Percentiles rank a stretch among this genome's conserved stretches.
These are phyloP conservation scores for Desmodus rotundus DNA, from an alignment of 2,113 vertebrate genomes.

Conservation along the genomic window DNA sequence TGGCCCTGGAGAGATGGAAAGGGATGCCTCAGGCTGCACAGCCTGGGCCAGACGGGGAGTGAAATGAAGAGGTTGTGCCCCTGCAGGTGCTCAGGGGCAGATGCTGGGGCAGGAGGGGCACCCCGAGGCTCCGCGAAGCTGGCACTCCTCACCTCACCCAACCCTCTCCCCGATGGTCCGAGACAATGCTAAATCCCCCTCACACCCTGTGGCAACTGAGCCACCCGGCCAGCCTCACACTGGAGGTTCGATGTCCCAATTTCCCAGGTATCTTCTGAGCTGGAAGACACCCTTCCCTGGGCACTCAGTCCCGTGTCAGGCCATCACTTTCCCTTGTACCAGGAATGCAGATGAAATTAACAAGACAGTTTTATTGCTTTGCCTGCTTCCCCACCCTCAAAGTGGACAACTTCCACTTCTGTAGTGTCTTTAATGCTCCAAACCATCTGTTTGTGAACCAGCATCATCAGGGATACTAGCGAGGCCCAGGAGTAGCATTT, in stretches of 20 bases:
- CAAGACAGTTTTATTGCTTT: constrained; percentile 24
- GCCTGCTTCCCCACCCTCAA: not conserved
- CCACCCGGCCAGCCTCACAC: not conserved
- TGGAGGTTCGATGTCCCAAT: not conserved
- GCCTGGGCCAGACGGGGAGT: not conserved
- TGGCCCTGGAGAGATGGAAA: not conserved
- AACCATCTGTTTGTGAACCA: constrained; percentile 62
- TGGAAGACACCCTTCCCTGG: not conserved
- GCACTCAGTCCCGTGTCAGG: not conserved
- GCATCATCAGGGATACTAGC: constrained; percentile 20
- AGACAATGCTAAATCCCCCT: not conserved
- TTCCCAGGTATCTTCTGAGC: not conserved
- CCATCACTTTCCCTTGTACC: not conserved
- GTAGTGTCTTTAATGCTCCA: constrained; percentile 9
- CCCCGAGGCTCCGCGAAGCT: not conserved
- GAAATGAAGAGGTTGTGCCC: not conserved
- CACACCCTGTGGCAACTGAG: not conserved
- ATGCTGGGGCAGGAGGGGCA: accelerated
- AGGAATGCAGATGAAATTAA: constrained; percentile 39
- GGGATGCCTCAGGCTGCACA: not conserved
- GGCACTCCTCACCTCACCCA: not conserved
- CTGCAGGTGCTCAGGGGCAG: not conserved
- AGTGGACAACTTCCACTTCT: constrained; percentile 49
- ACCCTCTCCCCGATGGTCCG: not conserved
- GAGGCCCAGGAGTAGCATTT: not conserved